Evolutionary conservation across 2,113 vertebrate genomes (phyloP).

Genomic region (Indicator indicator): DNA sequence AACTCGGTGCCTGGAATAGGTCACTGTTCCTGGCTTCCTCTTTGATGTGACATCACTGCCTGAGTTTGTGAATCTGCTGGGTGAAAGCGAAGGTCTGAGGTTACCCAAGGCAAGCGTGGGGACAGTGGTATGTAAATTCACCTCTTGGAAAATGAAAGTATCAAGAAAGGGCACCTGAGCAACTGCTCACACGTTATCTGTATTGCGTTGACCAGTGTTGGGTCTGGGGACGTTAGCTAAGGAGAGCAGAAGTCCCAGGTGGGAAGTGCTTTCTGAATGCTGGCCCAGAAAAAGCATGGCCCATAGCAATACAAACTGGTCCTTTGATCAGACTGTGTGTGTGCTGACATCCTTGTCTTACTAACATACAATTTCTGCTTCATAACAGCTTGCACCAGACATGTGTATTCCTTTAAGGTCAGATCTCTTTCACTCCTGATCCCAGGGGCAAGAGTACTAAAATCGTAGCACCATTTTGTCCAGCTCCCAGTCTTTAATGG

Average conservation of each 20-base stretch:
- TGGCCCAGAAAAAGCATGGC: too few relatives aligned
- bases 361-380: background rate
- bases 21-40: background rate
- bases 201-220: fast-evolving
- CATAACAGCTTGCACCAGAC: background rate
- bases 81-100: background rate
- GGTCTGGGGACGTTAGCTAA: background rate
- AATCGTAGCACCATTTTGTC: background rate
- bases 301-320: background rate
- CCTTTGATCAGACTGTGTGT: background rate
- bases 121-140: conserved; percentile 7
- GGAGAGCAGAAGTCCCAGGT: background rate
- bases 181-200: fast-evolving
- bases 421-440: background rate
- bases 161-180: background rate
- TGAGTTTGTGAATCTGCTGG: conserved; percentile 30
- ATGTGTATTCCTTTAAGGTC: background rate
- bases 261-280: background rate
- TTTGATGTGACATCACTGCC: background rate
- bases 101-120: background rate
- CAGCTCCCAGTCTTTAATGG: background rate
- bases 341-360: background rate
- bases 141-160: background rate
- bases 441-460: background rate
- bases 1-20: background rate